phyloP scores from a whole-genome alignment of 2,888 invertebrate genomes.

The Melinaea marsaeus region DNA sequence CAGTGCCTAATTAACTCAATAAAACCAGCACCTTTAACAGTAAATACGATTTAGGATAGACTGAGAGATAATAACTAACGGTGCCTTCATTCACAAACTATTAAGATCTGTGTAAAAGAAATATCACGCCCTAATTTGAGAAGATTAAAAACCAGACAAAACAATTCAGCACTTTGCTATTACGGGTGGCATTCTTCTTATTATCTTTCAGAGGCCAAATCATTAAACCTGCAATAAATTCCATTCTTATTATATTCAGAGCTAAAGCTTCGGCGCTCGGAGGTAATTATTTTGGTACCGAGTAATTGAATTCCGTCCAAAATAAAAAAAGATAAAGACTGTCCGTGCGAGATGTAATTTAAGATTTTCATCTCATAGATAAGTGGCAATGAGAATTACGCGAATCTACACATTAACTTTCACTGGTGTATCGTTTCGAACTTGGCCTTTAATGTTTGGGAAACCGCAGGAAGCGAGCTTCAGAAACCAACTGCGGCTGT shows the following conservation, averaged over 20 bases:
- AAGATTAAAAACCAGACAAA: slow-evolving; percentile 28
- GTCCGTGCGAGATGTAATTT: slow-evolving; percentile 66
- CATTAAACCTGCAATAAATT: slow-evolving; percentile 49
- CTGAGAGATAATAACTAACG: slow-evolving; percentile 3
- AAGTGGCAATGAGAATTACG: slow-evolving; percentile 63
- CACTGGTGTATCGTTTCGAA: slow-evolving; percentile 55
- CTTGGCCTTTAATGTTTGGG: slow-evolving; percentile 68
- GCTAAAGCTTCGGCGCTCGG: slow-evolving; percentile 48
- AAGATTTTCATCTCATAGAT: slow-evolving; percentile 68
- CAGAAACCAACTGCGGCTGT: slow-evolving; percentile 40
- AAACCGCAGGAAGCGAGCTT: slow-evolving; percentile 65
- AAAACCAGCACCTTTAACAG: neutral
- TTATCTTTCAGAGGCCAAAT: slow-evolving; percentile 43
- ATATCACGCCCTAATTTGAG: slow-evolving; percentile 26
- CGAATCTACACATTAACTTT: slow-evolving; percentile 69
- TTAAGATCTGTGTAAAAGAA: slow-evolving; percentile 13
- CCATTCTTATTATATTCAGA: slow-evolving; percentile 44
- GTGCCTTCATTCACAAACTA: neutral
- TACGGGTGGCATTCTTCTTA: slow-evolving; percentile 29
- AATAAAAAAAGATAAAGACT: slow-evolving; percentile 59
- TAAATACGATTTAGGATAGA: slow-evolving; percentile 4
- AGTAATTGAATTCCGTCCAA: slow-evolving; percentile 69
- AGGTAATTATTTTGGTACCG: slow-evolving; percentile 50
- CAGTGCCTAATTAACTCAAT: neutral
- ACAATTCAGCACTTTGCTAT: slow-evolving; percentile 26